These are phyloP conservation scores for Vidua chalybeata DNA, from an alignment of 2,113 vertebrate genomes.

Conservation along the genomic window DNA sequence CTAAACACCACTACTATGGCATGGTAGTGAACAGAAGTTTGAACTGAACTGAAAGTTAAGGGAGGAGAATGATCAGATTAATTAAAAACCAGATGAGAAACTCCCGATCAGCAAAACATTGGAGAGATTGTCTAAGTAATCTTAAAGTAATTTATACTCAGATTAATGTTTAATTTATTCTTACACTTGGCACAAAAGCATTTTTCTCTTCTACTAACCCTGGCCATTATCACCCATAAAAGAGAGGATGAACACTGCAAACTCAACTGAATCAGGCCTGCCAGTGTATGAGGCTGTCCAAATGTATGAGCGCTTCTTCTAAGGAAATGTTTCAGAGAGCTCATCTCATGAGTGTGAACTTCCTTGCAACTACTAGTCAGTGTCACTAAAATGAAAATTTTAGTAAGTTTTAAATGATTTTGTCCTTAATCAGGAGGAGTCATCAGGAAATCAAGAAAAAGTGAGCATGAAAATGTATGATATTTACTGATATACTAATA, in stretches of 20 bases:
- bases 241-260: neutral
- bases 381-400: neutral
- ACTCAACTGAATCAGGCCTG: accelerated
- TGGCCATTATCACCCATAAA: neutral
- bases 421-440: neutral
- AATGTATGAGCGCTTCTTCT: neutral
- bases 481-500: neutral
- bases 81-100: neutral
- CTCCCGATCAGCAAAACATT: neutral
- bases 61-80: neutral
- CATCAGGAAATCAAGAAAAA: neutral
- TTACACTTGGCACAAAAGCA: neutral
- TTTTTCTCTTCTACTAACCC: neutral
- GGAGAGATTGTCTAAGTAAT: neutral
- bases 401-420: neutral
- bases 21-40: neutral
- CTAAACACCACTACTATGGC: neutral
- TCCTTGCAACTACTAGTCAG: neutral
- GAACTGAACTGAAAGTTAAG: neutral
- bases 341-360: neutral
- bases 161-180: neutral
- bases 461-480: neutral
- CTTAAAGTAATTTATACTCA: neutral
- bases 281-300: neutral
- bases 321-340: neutral